phyloP scores from a whole-genome alignment of 2,888 invertebrate genomes.

The Willowsia nigromaculata region DNA sequence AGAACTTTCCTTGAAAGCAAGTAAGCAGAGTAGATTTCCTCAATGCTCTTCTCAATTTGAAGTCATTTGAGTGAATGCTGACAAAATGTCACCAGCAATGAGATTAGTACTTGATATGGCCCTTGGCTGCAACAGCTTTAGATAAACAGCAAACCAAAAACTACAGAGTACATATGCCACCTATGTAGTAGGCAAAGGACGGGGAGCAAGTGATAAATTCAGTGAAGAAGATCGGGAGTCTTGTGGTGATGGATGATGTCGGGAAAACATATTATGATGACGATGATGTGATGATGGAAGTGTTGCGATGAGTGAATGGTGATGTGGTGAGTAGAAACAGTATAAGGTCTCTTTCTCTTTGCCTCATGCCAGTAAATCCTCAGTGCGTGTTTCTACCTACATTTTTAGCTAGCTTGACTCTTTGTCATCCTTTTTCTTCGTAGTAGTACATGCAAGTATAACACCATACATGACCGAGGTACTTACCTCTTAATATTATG shows the following conservation, averaged over 20 bases:
- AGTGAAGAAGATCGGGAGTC: conserved; percentile 23
- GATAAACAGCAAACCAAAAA: conserved; percentile 27
- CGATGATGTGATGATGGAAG: conserved; percentile 7
- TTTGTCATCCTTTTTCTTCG: conserved; percentile 29
- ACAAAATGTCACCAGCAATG: conserved; percentile 61
- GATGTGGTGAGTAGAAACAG: conserved; percentile 3
- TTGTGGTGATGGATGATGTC: conserved; percentile 61
- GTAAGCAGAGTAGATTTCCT: conserved; percentile 2
- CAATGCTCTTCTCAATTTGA: conserved; percentile 41
- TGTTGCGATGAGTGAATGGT: conserved; percentile 44
- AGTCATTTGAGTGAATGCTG: conserved; percentile 52
- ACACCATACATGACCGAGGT: background rate
- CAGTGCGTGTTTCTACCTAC: background rate
- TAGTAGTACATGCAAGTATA: background rate
- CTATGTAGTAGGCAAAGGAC: background rate
- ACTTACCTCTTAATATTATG: background rate
- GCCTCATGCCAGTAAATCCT: conserved; percentile 36
- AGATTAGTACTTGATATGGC: conserved; percentile 47
- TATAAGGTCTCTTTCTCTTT: conserved; percentile 45
- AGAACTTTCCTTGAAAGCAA: background rate
- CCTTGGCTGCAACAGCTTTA: conserved; percentile 42
- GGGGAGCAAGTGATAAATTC: conserved; percentile 14
- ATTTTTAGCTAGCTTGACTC: background rate
- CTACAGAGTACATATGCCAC: too few relatives aligned
- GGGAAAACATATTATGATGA: conserved; percentile 39